Evolutionary conservation across 2,797 vertebrate species (phyloP).

Genomic region (Parotocinclus haroldoi): DNA sequence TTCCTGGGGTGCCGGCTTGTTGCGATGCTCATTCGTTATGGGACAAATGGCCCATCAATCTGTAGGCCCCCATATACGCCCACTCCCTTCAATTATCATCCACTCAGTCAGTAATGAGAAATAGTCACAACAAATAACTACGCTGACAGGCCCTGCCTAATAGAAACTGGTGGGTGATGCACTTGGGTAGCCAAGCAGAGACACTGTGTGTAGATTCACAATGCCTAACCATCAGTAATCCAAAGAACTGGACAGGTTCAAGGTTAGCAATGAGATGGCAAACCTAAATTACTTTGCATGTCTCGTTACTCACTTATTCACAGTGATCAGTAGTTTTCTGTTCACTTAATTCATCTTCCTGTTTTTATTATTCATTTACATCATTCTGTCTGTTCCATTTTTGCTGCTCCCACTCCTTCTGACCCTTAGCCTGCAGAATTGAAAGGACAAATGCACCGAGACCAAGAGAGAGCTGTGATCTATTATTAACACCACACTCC

Average conservation of each 20-base stretch:
- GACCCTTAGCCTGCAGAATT: too few species aligned
- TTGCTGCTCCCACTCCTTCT: too few species aligned
- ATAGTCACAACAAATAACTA: slow-evolving; percentile 66
- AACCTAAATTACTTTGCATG: too few species aligned
- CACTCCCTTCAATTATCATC: slow-evolving; percentile 59
- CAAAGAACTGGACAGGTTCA: not conserved
- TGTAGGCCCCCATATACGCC: slow-evolving; percentile 16
- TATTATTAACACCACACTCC: too few species aligned
- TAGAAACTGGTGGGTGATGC: slow-evolving; percentile 56
- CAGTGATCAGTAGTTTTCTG: too few species aligned
- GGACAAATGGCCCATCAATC: slow-evolving; percentile 63
- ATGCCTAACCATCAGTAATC: not conserved
- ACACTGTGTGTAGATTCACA: slow-evolving; percentile 45
- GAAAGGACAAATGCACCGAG: too few species aligned
- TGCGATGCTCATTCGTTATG: slow-evolving; percentile 18
- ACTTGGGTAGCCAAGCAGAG: not conserved
- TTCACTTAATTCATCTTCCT: too few species aligned
- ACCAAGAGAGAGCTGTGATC: too few species aligned
- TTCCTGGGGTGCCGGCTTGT: slow-evolving; percentile 19
- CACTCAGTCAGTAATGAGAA: slow-evolving; percentile 63
- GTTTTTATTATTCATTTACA: too few species aligned
- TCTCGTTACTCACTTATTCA: too few species aligned
- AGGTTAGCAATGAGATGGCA: too few species aligned
- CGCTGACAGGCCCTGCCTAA: slow-evolving; percentile 49
- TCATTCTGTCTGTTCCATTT: too few species aligned